phyloP scores from a whole-genome alignment of 2,797 vertebrate genomes.

The Lacerta agilis region DNA sequence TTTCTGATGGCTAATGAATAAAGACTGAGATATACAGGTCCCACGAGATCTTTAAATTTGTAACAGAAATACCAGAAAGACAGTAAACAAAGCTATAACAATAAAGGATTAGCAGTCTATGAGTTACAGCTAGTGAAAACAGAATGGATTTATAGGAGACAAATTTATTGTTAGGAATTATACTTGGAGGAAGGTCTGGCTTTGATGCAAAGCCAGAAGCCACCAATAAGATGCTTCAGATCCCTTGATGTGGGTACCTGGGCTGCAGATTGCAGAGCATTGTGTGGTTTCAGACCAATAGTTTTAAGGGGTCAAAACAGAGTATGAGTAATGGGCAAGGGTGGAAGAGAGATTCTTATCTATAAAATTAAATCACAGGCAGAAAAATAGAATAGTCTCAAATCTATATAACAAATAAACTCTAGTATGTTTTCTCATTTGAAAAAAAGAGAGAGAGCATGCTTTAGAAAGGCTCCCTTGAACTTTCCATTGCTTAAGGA shows the following conservation, averaged over 20 bases:
- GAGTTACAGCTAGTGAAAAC: constrained; percentile 74
- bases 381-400: constrained; percentile 66
- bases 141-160: constrained; percentile 64
- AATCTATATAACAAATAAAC: constrained; percentile 35
- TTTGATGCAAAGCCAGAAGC: constrained; percentile 75
- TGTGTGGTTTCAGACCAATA: constrained; percentile 73
- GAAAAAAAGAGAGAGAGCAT: not conserved
- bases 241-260: constrained; percentile 75
- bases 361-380: constrained; percentile 74
- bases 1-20: constrained; percentile 61
- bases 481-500: constrained; percentile 7
- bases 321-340: constrained; percentile 13
- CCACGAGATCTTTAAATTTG: constrained; percentile 66
- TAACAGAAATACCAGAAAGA: constrained; percentile 71
- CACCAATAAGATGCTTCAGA: constrained; percentile 67
- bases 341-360: constrained; percentile 69
- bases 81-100: constrained; percentile 70
- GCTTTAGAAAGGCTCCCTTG: not conserved
- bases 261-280: constrained; percentile 71
- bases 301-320: constrained; percentile 67
- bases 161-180: constrained; percentile 75
- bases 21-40: constrained; percentile 68
- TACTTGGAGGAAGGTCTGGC: constrained; percentile 68
- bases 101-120: constrained; percentile 72
- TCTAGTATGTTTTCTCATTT: not conserved